These are phyloP conservation scores for Sipha flava DNA, from an alignment of 1,140 invertebrate species.

Conservation along the genomic window DNA sequence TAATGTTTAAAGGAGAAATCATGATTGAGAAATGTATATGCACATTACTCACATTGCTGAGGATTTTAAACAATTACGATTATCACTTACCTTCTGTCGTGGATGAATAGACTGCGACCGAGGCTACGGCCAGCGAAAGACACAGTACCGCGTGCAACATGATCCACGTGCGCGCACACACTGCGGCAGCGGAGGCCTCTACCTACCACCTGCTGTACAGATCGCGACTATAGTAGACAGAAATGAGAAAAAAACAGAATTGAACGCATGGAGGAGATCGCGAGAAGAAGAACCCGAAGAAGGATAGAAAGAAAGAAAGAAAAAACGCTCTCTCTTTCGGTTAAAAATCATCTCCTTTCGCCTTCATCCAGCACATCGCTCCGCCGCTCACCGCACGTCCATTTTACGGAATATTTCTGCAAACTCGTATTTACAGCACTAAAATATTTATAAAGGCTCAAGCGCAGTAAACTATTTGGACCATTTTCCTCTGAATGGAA, in stretches of 20 bases:
- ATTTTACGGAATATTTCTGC: too few relatives aligned
- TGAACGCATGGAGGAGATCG: neutral
- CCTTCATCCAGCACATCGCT: neutral
- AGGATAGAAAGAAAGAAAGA: neutral
- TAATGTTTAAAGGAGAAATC: too few relatives aligned
- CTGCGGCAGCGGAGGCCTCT: neutral
- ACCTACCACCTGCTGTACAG: too few relatives aligned
- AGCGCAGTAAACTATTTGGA: too few relatives aligned
- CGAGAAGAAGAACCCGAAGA: neutral
- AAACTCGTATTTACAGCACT: too few relatives aligned
- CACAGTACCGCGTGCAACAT: constrained; percentile 3
- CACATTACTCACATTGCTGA: too few relatives aligned
- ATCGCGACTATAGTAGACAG: too few relatives aligned
- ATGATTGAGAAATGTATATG: too few relatives aligned
- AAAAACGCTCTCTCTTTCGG: constrained; percentile 29
- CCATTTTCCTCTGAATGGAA: too few relatives aligned
- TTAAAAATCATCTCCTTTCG: constrained; percentile 2
- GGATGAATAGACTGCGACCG: neutral
- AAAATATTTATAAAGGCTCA: too few relatives aligned
- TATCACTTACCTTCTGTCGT: neutral
- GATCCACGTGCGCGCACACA: neutral
- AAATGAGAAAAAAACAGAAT: neutral
- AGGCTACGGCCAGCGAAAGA: neutral
- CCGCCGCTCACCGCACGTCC: too few relatives aligned
- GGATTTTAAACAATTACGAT: too few relatives aligned